Base-by-base conservation (phyloP, 2,797 vertebrate species). In the Helicolenus hilgendorfi region DNA sequence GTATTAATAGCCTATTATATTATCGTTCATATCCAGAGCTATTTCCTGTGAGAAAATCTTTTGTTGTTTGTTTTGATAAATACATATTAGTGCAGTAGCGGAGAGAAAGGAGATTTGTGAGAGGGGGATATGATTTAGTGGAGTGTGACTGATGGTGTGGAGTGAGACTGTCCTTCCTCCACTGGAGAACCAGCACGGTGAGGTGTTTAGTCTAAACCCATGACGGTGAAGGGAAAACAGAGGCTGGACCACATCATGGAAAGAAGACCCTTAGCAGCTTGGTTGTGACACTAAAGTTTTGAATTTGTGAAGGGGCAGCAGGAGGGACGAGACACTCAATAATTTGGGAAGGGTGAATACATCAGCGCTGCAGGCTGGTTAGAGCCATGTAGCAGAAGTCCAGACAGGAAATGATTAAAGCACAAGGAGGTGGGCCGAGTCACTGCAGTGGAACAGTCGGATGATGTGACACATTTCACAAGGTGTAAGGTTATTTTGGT, bases 341-440 rank as follows among this genome's bases (percentile, higher is more conserved):
- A 15, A 78, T 77, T 29, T 64, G 63, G 29, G 20, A 31, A 67
- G n/a, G 41, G 2, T 49, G 36, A 78, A 58, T 53, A 68, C 55
- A 45, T 14, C 15, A 45, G n/a, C n/a, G 68, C 69, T 72, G 63
- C 24, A 29, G 31, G 62, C 65, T 82, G 20, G 69, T 69, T 75
- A 31, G 27, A 27, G 81, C 38, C n/a, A 2, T 33, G 60, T 31
- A 64, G 65, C 60, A 55, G 5, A 53, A 55, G 74, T 87, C 60
- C 63, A 70, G 67, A 77, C n/a, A 62, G 26, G 31, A 71, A 64
- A 87, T 84, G 80, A 87, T 90, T 84, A 87, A 84, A 89, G 67
- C 72, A 60, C 38, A 64, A 53, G 62, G 27, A 79, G 75, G 70
- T 49, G 70, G 56, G 56, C 49, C 72, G 76, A 84, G 55, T 20